A percentile compares a stretch with the other conserved stretches of the same genome.
These are phyloP conservation scores for Seriola aureovittata DNA, from an alignment of 2,113 vertebrate genomes.

Conservation along the genomic window DNA sequence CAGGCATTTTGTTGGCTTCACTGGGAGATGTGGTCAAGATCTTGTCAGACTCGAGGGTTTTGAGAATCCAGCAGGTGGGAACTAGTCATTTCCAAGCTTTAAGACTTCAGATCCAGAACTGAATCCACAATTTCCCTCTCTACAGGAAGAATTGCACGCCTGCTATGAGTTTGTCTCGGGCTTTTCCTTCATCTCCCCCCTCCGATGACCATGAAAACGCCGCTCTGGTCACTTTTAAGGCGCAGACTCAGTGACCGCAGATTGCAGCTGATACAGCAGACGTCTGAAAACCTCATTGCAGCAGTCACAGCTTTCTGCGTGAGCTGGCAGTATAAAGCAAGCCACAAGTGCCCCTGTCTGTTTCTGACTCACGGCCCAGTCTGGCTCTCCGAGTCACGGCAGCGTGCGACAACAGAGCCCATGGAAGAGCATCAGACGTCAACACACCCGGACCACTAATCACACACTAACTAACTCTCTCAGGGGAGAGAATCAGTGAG, in stretches of 20 bases:
- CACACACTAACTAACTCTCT: slow-evolving; percentile 68
- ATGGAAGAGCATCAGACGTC: slow-evolving; percentile 58
- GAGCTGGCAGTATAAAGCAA: slow-evolving; percentile 34
- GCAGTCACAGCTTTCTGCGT: slow-evolving; percentile 43
- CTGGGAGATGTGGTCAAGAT: slow-evolving; percentile 39
- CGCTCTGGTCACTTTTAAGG: slow-evolving; percentile 43
- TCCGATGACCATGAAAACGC: slow-evolving; percentile 20
- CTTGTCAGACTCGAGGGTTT: slow-evolving; percentile 35
- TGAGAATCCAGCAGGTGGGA: slow-evolving; percentile 53
- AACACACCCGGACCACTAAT: slow-evolving; percentile 72
- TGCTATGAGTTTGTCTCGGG: slow-evolving; percentile 51
- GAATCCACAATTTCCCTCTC: slow-evolving; percentile 15
- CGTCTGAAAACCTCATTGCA: slow-evolving; percentile 42
- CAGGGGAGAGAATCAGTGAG: slow-evolving; percentile 50
- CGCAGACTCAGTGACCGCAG: slow-evolving; percentile 44
- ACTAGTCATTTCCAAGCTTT: slow-evolving; percentile 3
- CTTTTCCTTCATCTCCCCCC: no score
- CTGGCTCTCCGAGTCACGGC: slow-evolving; percentile 40
- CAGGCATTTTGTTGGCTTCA: slow-evolving; percentile 56
- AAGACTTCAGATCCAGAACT: slow-evolving; percentile 16
- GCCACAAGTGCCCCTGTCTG: slow-evolving; percentile 39
- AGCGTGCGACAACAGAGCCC: slow-evolving; percentile 50
- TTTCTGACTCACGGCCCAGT: slow-evolving; percentile 70
- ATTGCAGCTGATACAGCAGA: slow-evolving; percentile 36
- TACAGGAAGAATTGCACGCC: slow-evolving; percentile 30